These are phyloP conservation scores for Cyprinodon diabolis DNA, from an alignment of 2,797 vertebrate genomes.

Conservation along the genomic window DNA sequence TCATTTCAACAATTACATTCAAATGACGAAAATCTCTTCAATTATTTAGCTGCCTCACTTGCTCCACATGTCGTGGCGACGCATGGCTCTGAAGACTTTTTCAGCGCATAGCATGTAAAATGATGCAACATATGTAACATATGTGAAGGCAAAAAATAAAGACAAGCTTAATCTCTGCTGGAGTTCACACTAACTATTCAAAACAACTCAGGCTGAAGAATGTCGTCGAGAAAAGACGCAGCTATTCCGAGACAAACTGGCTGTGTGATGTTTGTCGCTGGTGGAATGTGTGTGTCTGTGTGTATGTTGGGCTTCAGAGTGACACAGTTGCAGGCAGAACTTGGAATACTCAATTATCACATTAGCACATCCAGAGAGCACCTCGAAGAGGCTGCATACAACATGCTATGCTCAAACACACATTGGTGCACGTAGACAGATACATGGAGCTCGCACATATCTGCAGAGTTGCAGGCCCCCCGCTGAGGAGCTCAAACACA, in stretches of 20 bases:
- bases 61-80: neutral
- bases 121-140: slow-evolving; percentile 3
- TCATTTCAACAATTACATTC: neutral
- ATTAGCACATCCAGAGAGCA: slow-evolving; percentile 75
- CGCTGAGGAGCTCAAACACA: slow-evolving; percentile 76
- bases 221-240: slow-evolving; percentile 57
- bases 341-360: slow-evolving; percentile 79
- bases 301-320: slow-evolving; percentile 45
- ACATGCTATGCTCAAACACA: slow-evolving; percentile 29
- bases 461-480: slow-evolving; percentile 70
- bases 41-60: slow-evolving; percentile 2
- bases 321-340: slow-evolving; percentile 74
- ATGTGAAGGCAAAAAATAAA: slow-evolving; percentile 24
- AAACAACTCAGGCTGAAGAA: slow-evolving; percentile 48
- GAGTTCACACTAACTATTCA: slow-evolving; percentile 49
- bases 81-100: slow-evolving; percentile 5
- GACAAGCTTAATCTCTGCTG: slow-evolving; percentile 34
- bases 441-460: slow-evolving; percentile 66
- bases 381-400: slow-evolving; percentile 59
- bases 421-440: slow-evolving; percentile 25
- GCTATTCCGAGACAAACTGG: slow-evolving; percentile 66
- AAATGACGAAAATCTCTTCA: neutral
- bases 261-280: slow-evolving; percentile 39
- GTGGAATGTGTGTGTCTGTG: neutral
- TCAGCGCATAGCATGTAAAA: slow-evolving; percentile 11